These are phyloP conservation scores for Heliconius himera DNA, from an alignment of 1,140 invertebrate species.

Conservation along the genomic window DNA sequence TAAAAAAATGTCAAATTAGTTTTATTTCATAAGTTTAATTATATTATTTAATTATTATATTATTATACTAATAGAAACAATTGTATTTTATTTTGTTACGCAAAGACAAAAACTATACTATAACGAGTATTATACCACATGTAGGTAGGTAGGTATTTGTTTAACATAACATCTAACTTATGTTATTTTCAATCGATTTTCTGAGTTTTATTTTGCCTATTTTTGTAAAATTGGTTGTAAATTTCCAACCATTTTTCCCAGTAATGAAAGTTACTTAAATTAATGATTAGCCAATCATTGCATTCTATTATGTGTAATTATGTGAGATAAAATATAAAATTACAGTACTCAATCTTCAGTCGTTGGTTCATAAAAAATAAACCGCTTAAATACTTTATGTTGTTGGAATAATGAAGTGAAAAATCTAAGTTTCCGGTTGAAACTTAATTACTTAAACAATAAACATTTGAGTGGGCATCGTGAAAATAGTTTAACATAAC, in stretches of 20 bases:
- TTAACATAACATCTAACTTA: not conserved
- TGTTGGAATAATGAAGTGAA: not conserved
- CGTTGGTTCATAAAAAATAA: not conserved
- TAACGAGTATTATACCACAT: no score
- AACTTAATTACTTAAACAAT: not conserved
- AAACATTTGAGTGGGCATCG: not conserved
- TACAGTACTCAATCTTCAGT: not conserved
- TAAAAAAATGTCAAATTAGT: no score
- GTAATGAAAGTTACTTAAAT: not conserved
- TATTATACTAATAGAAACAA: no score
- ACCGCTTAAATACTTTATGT: not conserved
- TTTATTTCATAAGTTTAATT: no score
- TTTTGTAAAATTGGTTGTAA: not conserved
- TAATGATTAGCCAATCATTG: not conserved
- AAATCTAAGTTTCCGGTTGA: not conserved
- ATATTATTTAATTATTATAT: no score
- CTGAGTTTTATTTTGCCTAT: not conserved
- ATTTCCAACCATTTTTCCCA: not conserved
- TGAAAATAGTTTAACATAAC: not conserved
- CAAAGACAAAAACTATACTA: not conserved
- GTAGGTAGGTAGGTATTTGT: not conserved
- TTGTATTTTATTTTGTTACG: not conserved
- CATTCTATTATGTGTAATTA: slow-evolving; percentile 11
- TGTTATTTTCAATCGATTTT: not conserved
- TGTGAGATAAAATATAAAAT: not conserved